Conservation (phyloP, 2,888 invertebrate genomes). For the Drosophila merina region DNA sequence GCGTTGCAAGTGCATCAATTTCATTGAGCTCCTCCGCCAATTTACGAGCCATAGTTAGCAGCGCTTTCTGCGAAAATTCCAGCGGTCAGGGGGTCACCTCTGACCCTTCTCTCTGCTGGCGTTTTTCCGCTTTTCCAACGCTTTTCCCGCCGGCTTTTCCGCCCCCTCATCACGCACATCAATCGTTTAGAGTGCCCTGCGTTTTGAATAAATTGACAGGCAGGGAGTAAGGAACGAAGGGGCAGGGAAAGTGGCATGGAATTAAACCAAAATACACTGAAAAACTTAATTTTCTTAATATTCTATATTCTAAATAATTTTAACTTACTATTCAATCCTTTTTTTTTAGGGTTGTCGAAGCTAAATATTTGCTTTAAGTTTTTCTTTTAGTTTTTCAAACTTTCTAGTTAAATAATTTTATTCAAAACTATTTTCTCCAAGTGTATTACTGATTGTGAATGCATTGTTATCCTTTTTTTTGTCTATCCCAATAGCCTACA, state of each 20-base stretch:
- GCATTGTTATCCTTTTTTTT: constrained; percentile 4
- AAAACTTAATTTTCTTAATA: background rate
- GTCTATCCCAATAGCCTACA: constrained; percentile 85
- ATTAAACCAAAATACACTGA: constrained; percentile 1
- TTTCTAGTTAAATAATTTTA: too few species aligned
- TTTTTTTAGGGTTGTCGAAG: too few species aligned
- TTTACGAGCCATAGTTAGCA: constrained; percentile 48
- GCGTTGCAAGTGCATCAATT: constrained; percentile 42
- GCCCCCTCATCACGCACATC: constrained; percentile 37
- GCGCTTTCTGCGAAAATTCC: constrained; percentile 43
- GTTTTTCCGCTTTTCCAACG: background rate
- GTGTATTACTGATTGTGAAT: background rate
- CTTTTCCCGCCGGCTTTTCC: background rate
- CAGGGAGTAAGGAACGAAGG: constrained; percentile 6
- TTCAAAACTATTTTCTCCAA: background rate
- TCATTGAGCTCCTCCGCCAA: constrained; percentile 51
- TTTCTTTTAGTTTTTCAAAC: too few species aligned
- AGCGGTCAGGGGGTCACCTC: constrained; percentile 41
- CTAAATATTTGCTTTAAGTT: too few species aligned
- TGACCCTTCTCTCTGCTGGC: background rate
- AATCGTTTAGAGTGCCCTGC: constrained; percentile 48
- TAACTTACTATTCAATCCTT: too few species aligned
- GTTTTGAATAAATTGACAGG: constrained; percentile 45
- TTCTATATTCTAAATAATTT: too few species aligned
- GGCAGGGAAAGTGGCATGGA: constrained; percentile 3